phyloP scores from a whole-genome alignment of 2,888 invertebrate species.

The Brenthis daphne region DNA sequence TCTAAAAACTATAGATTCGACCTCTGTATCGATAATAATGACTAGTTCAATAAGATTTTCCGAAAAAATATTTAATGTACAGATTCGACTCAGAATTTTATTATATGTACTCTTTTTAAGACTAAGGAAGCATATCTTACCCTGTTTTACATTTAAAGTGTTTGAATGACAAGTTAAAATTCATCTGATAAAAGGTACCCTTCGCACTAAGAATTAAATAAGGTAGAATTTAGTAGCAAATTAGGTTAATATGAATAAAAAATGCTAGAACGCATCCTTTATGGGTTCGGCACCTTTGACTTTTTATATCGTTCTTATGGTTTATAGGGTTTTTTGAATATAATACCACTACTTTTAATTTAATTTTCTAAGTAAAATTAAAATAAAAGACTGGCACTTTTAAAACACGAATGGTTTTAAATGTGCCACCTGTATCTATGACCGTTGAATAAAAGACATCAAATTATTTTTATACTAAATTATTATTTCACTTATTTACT shows the following conservation, averaged over 20 bases:
- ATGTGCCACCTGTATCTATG: too few relatives aligned
- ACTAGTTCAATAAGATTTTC: too few relatives aligned
- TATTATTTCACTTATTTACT: too few relatives aligned
- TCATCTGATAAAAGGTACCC: constrained; percentile 71
- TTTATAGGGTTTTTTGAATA: constrained; percentile 1
- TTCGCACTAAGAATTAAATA: constrained; percentile 59
- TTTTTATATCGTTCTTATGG: constrained; percentile 48
- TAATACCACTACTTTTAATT: not conserved
- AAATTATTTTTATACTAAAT: too few relatives aligned
- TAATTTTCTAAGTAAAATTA: not conserved
- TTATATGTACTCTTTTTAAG: not conserved
- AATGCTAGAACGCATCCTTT: constrained; percentile 43
- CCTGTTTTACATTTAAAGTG: constrained; percentile 68
- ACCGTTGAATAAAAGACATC: too few relatives aligned
- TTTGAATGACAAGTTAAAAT: constrained; percentile 70
- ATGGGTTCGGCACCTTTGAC: constrained; percentile 44
- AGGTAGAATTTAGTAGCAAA: constrained; percentile 79
- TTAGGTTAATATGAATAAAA: constrained; percentile 56
- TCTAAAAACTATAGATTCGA: too few relatives aligned
- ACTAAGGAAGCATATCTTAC: constrained; percentile 34
- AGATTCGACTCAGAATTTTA: too few relatives aligned
- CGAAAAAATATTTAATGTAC: too few relatives aligned
- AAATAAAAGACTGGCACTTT: not conserved
- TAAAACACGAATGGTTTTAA: too few relatives aligned
- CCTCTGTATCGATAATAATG: too few relatives aligned